Evolutionary conservation across 2,113 vertebrate genomes (phyloP), one percentile per base, ranked within the genome.

Genomic region (Ochotona princeps): DNA sequence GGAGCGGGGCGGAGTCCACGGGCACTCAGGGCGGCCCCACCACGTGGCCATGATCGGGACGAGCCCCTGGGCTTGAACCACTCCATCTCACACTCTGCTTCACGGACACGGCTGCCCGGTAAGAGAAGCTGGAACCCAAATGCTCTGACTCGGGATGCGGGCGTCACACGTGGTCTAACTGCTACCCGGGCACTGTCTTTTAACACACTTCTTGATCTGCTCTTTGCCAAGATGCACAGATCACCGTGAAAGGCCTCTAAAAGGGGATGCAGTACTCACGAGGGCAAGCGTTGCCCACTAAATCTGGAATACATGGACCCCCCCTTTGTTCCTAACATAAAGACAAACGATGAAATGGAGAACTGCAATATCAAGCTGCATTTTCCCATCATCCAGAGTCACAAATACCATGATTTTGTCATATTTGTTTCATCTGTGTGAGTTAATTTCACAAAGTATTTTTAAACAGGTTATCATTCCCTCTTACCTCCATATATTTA

Each of bases 381-480:
- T 26, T 73, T 66, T 60, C 30, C 38, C 2, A 60, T 80, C 26
- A 67, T 23, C 15, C 30, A 74, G 26, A 60, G 38, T 84, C 20
- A 85, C 14, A 87, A 57, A 51, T 67, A 80, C 23, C 23, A 73
- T 79, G 80, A 60, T 61, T 61, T 51, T 83, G 38, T 65, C 65
- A n/a, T 25, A 44, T 54, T 38, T 92, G 66, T 26, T 80, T 38
- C 35, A 89, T 67, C 15, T 30, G 32, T 65, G 70, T 90, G 63
- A 74, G 47, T 44, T 70, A 89, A 93, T 83, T 73, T 92, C 74
- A 67, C 66, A 18, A 69, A 32, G 17, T 74, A 83, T 74, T 87
- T 90, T 67, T 73, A 84, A 83, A 47, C 15, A 87, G 54, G 49
- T 51, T 30, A 79, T 14, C 54, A 15, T 78, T 83, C 20, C 26